Percentiles rank a stretch among this genome's conserved stretches.
These are phyloP conservation scores for Dendrolimus pini DNA, from an alignment of 2,888 invertebrate genomes.

Conservation along the genomic window DNA sequence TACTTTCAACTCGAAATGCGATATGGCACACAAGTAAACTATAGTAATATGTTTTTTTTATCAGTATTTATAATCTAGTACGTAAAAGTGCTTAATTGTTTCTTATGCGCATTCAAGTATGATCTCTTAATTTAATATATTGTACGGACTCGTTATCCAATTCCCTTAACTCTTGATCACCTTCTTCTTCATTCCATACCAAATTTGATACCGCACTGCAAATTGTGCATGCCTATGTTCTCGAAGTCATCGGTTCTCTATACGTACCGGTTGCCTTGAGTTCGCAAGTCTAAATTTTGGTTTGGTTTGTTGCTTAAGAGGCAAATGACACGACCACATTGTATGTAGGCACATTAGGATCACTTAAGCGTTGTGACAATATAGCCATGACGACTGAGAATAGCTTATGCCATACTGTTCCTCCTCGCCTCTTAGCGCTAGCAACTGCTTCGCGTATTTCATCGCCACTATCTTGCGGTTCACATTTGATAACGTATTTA, in stretches of 20 bases:
- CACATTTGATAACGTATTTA: slow-evolving; percentile 26
- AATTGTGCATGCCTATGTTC: slow-evolving; percentile 25
- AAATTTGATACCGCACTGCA: slow-evolving; percentile 18
- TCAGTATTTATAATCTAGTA: slow-evolving; percentile 24
- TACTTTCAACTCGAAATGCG: slow-evolving; percentile 20
- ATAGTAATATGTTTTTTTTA: slow-evolving; percentile 11
- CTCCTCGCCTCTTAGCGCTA: slow-evolving; percentile 16
- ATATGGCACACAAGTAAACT: slow-evolving; percentile 23
- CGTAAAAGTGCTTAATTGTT: slow-evolving; percentile 27
- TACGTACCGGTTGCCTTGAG: slow-evolving; percentile 14
- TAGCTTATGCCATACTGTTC: slow-evolving; percentile 18
- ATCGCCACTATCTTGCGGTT: slow-evolving; percentile 23
- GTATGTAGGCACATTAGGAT: slow-evolving; percentile 26
- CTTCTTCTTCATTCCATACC: slow-evolving; percentile 17
- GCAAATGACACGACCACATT: slow-evolving; percentile 27
- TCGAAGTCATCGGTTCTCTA: slow-evolving; percentile 15
- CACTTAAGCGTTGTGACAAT: slow-evolving; percentile 21
- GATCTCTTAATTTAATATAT: slow-evolving; percentile 19
- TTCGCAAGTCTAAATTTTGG: slow-evolving; percentile 15
- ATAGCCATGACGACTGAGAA: slow-evolving; percentile 25
- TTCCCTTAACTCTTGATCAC: slow-evolving; percentile 17
- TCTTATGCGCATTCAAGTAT: slow-evolving; percentile 22
- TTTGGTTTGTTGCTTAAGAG: slow-evolving; percentile 19
- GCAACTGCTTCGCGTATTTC: slow-evolving; percentile 17
- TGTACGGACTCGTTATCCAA: slow-evolving; percentile 9